Evolutionary conservation across 2,888 invertebrate species (phyloP), one percentile per base, ranked within the genome.

Genomic region (Philereme transversata): DNA sequence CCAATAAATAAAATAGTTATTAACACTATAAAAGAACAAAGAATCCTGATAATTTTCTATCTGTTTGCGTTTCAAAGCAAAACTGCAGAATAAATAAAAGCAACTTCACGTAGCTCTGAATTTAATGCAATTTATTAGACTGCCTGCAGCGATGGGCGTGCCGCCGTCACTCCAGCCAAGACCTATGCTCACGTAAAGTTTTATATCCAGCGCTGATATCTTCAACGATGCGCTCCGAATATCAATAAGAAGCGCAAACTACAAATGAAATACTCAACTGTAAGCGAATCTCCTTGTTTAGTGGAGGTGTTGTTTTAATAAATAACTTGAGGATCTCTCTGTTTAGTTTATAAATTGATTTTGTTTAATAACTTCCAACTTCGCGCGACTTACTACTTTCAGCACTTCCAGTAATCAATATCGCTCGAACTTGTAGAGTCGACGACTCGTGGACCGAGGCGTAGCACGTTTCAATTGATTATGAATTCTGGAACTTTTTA

Each of bases 161-260:
- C 60, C 77, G 80, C 78, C 70, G 62, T 67, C 75, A 78, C 65
- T 77, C 60, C 63, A 38, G 48, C 67, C 76, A 40, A 63, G 60
- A 58, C 77, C 64, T 64, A 64, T 49, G 65, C 69, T 71, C 81
- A 78, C 76, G 78, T 75, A 81, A 81, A 82, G 79, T 82, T 84
- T 83, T 83, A 83, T 86, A 86, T 81, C 80, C 81, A 81, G 78
- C 80, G 79, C 77, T 84, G 84, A 84, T 85, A 86, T 81, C 82
- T 82, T 72, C 69, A 69, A 65, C 75, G 79, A 80, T 82, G 84
- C 78, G 78, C 72, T 71, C 67, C 69, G 86, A 87, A 87, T 87
- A 86, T 81, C 84, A 87, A 88, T 87, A 83, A 76, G 81, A 78
- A 73, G 72, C 75, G 73, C 76, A 78, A 83, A 82, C 81, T 80